These are phyloP conservation scores for Hoplostethus atlanticus DNA, from an alignment of 2,797 vertebrate species.

Conservation along the genomic window DNA sequence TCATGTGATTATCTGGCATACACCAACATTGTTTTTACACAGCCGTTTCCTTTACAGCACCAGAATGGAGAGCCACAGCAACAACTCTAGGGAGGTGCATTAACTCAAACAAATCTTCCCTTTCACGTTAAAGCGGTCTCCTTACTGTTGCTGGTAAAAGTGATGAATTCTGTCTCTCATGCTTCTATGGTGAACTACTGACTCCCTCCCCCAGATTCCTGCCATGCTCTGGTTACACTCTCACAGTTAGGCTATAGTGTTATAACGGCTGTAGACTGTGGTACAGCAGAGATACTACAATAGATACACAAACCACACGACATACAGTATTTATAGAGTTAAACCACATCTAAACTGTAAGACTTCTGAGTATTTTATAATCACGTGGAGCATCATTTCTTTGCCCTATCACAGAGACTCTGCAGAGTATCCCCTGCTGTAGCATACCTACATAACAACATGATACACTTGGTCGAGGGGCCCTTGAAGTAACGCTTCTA, in stretches of 20 bases:
- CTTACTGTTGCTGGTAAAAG: slow-evolving; percentile 22
- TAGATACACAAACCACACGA: not conserved
- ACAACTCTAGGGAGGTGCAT: slow-evolving; percentile 1
- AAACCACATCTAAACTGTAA: not conserved
- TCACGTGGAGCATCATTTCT: not conserved
- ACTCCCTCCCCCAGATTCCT: slow-evolving; percentile 54
- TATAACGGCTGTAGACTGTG: slow-evolving; percentile 18
- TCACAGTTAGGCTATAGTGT: slow-evolving; percentile 28
- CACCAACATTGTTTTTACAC: slow-evolving; percentile 31
- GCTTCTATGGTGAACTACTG: slow-evolving; percentile 19
- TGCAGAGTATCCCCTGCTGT: not conserved
- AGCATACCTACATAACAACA: not conserved
- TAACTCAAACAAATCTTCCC: slow-evolving; percentile 30
- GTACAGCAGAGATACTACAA: not conserved
- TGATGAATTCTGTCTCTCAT: slow-evolving; percentile 30
- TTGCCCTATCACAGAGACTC: not conserved
- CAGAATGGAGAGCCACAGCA: slow-evolving; percentile 10
- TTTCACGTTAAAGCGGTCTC: slow-evolving; percentile 19
- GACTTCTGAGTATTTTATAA: not conserved
- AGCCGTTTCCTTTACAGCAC: slow-evolving; percentile 37
- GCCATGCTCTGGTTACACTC: slow-evolving; percentile 39
- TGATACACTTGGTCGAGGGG: not conserved
- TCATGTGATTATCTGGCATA: slow-evolving; percentile 37
- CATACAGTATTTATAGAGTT: not conserved
- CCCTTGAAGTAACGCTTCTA: not conserved